These are phyloP conservation scores for Phataginus tetradactyla DNA, from an alignment of 2,797 vertebrate species.

Conservation along the genomic window DNA sequence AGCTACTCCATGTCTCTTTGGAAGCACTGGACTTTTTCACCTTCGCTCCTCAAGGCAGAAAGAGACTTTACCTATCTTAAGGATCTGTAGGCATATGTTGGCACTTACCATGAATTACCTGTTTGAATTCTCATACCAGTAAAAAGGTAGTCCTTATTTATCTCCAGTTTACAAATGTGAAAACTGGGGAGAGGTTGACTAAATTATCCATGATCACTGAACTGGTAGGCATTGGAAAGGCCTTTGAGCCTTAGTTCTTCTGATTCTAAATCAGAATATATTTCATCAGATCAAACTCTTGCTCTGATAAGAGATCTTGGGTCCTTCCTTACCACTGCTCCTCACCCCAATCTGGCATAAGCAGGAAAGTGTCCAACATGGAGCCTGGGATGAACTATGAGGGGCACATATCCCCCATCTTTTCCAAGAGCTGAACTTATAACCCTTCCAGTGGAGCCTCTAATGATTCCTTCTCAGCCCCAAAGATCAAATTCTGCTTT, in stretches of 20 bases:
- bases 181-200: not conserved
- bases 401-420: accelerated
- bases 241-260: not conserved
- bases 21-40: not conserved
- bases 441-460: not conserved
- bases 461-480: not conserved
- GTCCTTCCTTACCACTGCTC: not conserved
- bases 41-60: not conserved
- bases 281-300: not conserved
- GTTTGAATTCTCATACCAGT: not conserved
- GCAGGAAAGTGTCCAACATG: not conserved
- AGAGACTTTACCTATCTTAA: not conserved
- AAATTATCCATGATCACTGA: not conserved
- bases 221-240: too few relatives aligned
- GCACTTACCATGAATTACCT: not conserved
- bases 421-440: not conserved
- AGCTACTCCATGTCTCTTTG: not conserved
- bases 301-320: not conserved
- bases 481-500: not conserved
- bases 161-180: not conserved
- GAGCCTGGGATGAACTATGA: not conserved
- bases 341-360: not conserved
- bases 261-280: not conserved
- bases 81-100: not conserved
- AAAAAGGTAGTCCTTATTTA: not conserved